These are phyloP conservation scores for Ceratina japonica DNA, from an alignment of 1,140 invertebrate species.

Conservation along the genomic window DNA sequence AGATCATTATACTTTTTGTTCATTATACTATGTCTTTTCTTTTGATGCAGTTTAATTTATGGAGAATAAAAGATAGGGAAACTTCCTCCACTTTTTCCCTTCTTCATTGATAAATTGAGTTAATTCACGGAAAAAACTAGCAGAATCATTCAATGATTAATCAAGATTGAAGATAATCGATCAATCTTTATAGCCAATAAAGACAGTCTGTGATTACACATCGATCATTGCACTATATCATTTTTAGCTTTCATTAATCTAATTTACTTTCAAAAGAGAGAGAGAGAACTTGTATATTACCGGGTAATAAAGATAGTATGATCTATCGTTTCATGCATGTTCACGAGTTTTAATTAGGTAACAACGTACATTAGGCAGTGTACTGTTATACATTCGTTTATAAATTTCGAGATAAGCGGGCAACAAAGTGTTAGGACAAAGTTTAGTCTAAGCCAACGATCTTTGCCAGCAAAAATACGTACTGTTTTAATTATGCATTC, in stretches of 20 bases:
- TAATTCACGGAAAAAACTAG: no score
- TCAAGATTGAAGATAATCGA: no score
- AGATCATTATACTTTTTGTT: background rate
- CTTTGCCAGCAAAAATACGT: background rate
- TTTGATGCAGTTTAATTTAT: background rate
- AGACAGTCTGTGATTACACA: background rate
- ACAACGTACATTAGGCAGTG: background rate
- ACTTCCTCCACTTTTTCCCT: background rate
- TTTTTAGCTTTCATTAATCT: background rate
- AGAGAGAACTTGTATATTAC: no score
- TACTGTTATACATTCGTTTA: background rate
- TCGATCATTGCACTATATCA: background rate
- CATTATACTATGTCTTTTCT: no score
- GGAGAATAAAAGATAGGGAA: background rate
- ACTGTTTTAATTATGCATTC: background rate
- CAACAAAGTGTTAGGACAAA: background rate
- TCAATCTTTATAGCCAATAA: constrained; percentile 24
- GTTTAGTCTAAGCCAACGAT: no score
- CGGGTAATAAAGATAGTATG: background rate
- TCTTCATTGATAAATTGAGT: no score
- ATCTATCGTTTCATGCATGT: background rate
- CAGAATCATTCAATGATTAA: no score
- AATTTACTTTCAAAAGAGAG: no score
- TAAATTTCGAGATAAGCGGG: constrained; percentile 6
- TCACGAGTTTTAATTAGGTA: background rate